phyloP scores from a whole-genome alignment of 1,140 invertebrate species.

The Diabrotica undecimpunctata region DNA sequence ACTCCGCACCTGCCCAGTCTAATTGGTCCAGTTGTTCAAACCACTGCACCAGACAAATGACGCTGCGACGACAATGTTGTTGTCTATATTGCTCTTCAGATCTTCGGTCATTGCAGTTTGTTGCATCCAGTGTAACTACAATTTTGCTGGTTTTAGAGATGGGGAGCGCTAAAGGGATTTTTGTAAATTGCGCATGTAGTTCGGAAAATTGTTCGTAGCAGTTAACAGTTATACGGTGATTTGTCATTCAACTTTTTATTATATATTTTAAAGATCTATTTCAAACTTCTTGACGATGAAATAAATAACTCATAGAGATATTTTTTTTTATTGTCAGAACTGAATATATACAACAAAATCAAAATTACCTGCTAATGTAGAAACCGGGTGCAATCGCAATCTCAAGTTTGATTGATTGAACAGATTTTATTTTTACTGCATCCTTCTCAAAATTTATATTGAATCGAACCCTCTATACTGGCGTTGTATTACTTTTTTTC shows the following conservation, averaged over 20 bases:
- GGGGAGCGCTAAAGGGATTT: neutral
- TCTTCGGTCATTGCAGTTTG: neutral
- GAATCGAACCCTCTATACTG: no score
- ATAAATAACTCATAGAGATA: no score
- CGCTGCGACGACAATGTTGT: neutral
- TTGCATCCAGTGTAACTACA: neutral
- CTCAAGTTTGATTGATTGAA: no score
- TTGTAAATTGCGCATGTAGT: neutral
- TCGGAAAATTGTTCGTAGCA: neutral
- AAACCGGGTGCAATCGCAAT: no score
- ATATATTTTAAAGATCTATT: no score
- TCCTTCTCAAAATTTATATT: no score
- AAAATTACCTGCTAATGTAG: no score
- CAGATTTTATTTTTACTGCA: no score
- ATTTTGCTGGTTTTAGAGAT: neutral
- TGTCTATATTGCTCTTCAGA: conserved; percentile 10
- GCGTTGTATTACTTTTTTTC: no score
- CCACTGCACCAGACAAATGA: conserved; percentile 2
- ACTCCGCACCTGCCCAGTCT: neutral
- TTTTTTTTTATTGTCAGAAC: no score
- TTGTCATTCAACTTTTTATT: neutral
- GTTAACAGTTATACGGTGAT: neutral
- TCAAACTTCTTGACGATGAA: no score
- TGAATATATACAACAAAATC: no score
- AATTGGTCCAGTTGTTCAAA: conserved; percentile 9